Base-by-base conservation (phyloP, 2,888 invertebrate species). In the Beris morrisii region DNA sequence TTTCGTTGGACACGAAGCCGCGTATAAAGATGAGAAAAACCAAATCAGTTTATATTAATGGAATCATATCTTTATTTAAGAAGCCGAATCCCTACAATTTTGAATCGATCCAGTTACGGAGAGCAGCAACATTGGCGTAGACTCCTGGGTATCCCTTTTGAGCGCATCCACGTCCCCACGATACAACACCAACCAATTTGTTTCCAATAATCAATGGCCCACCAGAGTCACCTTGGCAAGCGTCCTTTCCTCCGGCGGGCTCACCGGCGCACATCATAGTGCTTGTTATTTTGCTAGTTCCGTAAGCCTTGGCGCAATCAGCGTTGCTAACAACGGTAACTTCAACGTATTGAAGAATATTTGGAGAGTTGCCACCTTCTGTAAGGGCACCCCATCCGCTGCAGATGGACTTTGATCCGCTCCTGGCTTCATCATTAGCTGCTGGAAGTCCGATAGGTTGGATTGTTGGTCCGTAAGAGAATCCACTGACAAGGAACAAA, bases 401-500 rank as follows among this genome's bases (percentile, higher is more conserved):
- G 0, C 76, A 74, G 4, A 65, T 71, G 0, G 74, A 75, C 0
- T 53, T 4, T 0, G 73, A 67, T 0, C 69, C 73, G 2, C 68
- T 58, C 2, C 64, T 67, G 3, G 76, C 75, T 4, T 73, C 72
- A 69, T 75, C 73, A 82, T 83, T 82, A 64, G 83, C 79, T 66
- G 81, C 76, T 4, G 87, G 84, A 70, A 89, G 74, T 69, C 85
- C 85, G 63, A 88, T 83, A 0, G 88, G 87, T 1, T 82, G 78
- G 54, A 87, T 82, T 32, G 81, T 77, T 67, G 77, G 80, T 69
- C 82, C 84, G 68, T 85, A 84, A 66, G 78, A 76, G 9, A 83
- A 80, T 3, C 83, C 82, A 9, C 84, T 82, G 69, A 82, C 81
- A 15, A 88, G 74, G 58, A 82, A 81, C 43, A 89, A 72, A 7